Evolutionary conservation across 2,888 invertebrate genomes (phyloP).

Genomic region (Xylophagus ater): DNA sequence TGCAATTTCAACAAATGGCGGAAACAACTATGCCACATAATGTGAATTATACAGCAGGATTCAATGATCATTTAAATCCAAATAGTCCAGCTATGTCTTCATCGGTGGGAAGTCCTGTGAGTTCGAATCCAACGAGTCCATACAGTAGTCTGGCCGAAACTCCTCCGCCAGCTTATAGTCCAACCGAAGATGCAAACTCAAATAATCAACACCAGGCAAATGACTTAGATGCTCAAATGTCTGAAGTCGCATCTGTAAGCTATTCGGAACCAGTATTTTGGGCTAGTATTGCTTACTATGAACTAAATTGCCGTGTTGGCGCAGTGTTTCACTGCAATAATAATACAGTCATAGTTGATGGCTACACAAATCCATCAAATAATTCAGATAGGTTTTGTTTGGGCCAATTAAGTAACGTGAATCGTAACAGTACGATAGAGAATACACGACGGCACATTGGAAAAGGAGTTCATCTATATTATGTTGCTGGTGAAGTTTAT

Average conservation of each 20-base stretch:
- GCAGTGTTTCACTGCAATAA: slow-evolving; percentile 86
- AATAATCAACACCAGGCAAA: slow-evolving; percentile 42
- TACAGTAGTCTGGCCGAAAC: slow-evolving; percentile 71
- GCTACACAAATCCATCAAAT: slow-evolving; percentile 90
- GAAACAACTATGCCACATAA: slow-evolving; percentile 88
- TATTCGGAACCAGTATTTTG: slow-evolving; percentile 84
- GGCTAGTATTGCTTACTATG: slow-evolving; percentile 94
- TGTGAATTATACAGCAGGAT: slow-evolving; percentile 67
- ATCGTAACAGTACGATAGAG: slow-evolving; percentile 90
- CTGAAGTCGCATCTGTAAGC: slow-evolving; percentile 68
- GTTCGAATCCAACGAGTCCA: slow-evolving; percentile 47
- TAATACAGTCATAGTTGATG: slow-evolving; percentile 83
- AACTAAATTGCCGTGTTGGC: slow-evolving; percentile 87
- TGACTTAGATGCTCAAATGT: slow-evolving; percentile 41
- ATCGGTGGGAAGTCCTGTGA: slow-evolving; percentile 46
- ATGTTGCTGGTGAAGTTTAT: slow-evolving; percentile 89
- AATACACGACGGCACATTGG: slow-evolving; percentile 93
- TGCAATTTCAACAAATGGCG: slow-evolving; percentile 66
- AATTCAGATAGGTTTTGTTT: slow-evolving; percentile 87
- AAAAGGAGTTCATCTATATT: slow-evolving; percentile 85
- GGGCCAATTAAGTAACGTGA: slow-evolving; percentile 89
- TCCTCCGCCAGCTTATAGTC: slow-evolving; percentile 81
- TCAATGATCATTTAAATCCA: slow-evolving; percentile 41
- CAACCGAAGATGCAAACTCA: slow-evolving; percentile 59
- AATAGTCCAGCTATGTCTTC: slow-evolving; percentile 51